These are phyloP conservation scores for Indicator indicator DNA, from an alignment of 2,113 vertebrate species.

Conservation along the genomic window DNA sequence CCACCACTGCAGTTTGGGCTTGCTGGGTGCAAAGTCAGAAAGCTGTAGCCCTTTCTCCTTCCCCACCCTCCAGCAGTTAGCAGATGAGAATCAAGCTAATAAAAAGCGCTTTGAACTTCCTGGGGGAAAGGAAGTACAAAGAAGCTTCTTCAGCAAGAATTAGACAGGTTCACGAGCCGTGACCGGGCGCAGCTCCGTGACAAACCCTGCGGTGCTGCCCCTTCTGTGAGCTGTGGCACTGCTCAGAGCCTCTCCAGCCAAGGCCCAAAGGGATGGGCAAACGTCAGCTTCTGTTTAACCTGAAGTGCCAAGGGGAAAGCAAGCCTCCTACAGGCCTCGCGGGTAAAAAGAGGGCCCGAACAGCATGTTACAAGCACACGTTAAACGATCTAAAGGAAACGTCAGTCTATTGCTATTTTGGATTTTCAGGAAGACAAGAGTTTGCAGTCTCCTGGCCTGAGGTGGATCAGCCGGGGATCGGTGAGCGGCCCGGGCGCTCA, in stretches of 20 bases:
- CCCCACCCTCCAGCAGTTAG: neutral
- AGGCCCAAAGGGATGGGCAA: rapidly evolving
- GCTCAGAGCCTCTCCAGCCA: rapidly evolving
- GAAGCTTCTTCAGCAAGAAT: neutral
- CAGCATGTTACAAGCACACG: rapidly evolving
- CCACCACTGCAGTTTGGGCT: neutral
- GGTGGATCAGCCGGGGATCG: rapidly evolving
- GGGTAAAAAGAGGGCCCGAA: rapidly evolving
- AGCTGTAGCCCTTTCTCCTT: neutral
- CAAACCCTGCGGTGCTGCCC: rapidly evolving
- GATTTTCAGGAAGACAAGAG: rapidly evolving
- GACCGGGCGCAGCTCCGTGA: rapidly evolving
- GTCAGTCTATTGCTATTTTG: rapidly evolving
- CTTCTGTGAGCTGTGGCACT: rapidly evolving
- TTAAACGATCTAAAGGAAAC: rapidly evolving
- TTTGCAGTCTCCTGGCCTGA: neutral
- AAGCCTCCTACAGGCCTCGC: neutral
- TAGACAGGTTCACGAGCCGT: rapidly evolving
- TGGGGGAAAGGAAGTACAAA: no score
- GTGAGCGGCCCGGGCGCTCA: neutral
- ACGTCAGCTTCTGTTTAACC: rapidly evolving
- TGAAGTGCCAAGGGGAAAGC: rapidly evolving
- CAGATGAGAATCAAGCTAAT: neutral
- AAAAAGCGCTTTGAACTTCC: neutral
- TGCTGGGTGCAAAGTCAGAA: neutral